A percentile compares a stretch with the other conserved stretches of the same genome.
Conservation (phyloP, 2,888 invertebrate species). For the Anagyrus pseudococci region DNA sequence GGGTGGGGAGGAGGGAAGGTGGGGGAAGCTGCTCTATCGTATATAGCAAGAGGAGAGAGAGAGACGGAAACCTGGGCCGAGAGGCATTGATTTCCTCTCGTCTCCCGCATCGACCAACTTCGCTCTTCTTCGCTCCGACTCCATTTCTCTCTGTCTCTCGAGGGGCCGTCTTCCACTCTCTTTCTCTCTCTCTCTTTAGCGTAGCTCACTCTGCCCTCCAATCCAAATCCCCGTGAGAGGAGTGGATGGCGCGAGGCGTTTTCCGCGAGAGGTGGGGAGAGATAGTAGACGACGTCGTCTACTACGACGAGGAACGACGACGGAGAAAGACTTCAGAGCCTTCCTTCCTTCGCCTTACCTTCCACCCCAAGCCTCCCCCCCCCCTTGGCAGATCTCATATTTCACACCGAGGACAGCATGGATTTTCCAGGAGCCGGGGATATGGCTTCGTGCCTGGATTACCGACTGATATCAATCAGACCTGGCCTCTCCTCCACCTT, state of each 20-base stretch:
- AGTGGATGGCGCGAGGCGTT: constrained; percentile 6
- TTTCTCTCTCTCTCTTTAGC: constrained; percentile 51
- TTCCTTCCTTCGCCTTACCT: no score
- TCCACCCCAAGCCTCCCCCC: no score
- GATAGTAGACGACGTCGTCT: constrained; percentile 36
- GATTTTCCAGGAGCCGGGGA: constrained; percentile 53
- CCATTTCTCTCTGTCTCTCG: constrained; percentile 44
- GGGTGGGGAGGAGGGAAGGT: no score
- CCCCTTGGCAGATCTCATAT: constrained; percentile 58
- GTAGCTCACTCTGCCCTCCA: constrained; percentile 48
- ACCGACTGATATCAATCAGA: constrained; percentile 56
- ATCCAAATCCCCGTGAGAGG: constrained; percentile 51
- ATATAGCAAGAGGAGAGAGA: constrained; percentile 48
- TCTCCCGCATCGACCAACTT: constrained; percentile 37
- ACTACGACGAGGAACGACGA: constrained; percentile 38
- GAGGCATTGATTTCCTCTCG: constrained; percentile 61
- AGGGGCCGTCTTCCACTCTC: constrained; percentile 22
- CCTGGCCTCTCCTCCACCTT: constrained; percentile 35
- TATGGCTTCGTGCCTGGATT: constrained; percentile 54
- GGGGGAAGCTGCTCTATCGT: neutral
- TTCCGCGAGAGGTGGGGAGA: constrained; percentile 12
- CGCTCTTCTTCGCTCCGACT: no score
- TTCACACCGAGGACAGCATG: constrained; percentile 58
- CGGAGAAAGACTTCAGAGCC: no score
- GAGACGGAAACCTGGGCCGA: neutral